Percentiles rank a stretch among this genome's conserved stretches.
Conservation (phyloP, 2,888 invertebrate species). For the Gibbula magus region DNA sequence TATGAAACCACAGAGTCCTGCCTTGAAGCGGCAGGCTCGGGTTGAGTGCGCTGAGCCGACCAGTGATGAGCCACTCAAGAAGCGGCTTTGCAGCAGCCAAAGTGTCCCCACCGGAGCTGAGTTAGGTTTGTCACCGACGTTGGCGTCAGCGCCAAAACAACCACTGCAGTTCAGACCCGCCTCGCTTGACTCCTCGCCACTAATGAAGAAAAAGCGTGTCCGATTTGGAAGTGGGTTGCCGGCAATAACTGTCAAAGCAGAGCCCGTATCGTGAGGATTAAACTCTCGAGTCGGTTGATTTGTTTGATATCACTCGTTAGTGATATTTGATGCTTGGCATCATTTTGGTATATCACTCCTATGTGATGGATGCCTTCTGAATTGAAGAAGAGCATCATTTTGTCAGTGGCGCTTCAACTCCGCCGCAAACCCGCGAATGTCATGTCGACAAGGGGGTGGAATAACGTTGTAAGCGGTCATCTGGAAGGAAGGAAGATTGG, state of each 20-base stretch:
- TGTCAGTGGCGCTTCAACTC: neutral
- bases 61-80: neutral
- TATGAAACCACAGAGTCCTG: neutral
- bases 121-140: neutral
- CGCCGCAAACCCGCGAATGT: neutral
- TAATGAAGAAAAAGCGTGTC: conserved; percentile 26
- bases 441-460: neutral
- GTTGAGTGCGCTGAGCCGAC: neutral
- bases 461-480: neutral
- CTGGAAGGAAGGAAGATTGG: neutral
- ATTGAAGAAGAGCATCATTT: too few relatives aligned
- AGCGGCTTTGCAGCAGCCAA: conserved; percentile 4
- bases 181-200: conserved; percentile 15
- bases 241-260: conserved; percentile 21
- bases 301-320: neutral
- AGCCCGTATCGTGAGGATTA: conserved; percentile 11
- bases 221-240: conserved; percentile 24
- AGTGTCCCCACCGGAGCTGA: conserved; percentile 14
- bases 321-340: neutral
- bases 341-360: neutral
- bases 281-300: neutral
- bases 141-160: neutral
- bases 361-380: neutral
- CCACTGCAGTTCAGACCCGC: conserved; percentile 17
- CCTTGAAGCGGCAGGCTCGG: conserved; percentile 12